Base-by-base conservation (phyloP, 2,888 invertebrate genomes). In the Apamea sordens region DNA sequence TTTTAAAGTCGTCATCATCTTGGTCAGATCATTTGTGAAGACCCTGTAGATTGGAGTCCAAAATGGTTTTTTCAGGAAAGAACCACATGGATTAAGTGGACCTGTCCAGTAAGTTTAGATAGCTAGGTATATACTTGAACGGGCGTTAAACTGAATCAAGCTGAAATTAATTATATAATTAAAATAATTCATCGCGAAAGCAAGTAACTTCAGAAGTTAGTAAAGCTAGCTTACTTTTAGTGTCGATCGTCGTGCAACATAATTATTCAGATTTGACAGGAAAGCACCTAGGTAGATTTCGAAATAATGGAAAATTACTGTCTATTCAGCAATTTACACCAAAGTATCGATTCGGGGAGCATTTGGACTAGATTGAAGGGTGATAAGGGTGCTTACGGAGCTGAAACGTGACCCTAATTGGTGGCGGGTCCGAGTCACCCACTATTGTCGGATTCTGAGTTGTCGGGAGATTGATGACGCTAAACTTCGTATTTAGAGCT, bases 331-430 rank as follows among this genome's bases (percentile, higher is more conserved):
- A 70, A 73, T 65, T 73, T 64, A 71, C 50, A 75, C n/a, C 13
- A 56, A 73, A 67, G 36, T 77, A 86, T 86, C 71, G 84, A 86
- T 81, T 84, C 47, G 50, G 59, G 36, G 13, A 85, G 73, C 67
- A 44, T 83, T 78, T 73, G 73, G 41, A 73, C 73, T 80, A 80
- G 81, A 88, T 83, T 87, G 86, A 87, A 87, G 80, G 77, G 44
- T 73, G 80, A 85, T 87, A 80, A 84, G 85, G 87, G 82, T 82
- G 80, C 79, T 85, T 68, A 78, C 73, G 67, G 78, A 53, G 77
- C 82, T 77, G 77, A 72, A 87, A 82, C 80, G 86, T 88, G 87
- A 80, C 84, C 89, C 76, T 87, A 87, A 86, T 88, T 88, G 83
- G 87, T 68, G 71, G 74, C 77, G 69, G 75, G 64, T 78, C 73